phyloP scores from a whole-genome alignment of 2,888 invertebrate species.

The Uropetala carovei region DNA sequence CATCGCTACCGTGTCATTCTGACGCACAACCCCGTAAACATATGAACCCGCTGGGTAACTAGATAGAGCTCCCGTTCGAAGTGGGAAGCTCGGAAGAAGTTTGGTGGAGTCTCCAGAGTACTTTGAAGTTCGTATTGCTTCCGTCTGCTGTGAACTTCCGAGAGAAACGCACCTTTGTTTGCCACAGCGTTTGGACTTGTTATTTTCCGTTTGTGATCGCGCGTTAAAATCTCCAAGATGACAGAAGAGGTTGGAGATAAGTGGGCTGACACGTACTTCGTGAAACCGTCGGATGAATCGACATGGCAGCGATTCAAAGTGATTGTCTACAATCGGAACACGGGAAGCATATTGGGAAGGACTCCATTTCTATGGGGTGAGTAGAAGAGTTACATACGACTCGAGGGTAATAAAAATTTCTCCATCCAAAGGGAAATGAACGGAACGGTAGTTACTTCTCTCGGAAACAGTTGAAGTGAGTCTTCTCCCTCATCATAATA shows the following conservation, averaged over 20 bases:
- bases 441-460: background rate
- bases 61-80: background rate
- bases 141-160: background rate
- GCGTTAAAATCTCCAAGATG: background rate
- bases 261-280: conserved; percentile 27
- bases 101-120: background rate
- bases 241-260: background rate
- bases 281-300: conserved; percentile 25
- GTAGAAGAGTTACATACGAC: background rate
- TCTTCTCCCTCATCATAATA: background rate
- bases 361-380: conserved; percentile 53
- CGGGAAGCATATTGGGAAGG: conserved; percentile 41
- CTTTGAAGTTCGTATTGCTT: background rate
- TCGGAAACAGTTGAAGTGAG: background rate
- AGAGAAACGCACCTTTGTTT: background rate
- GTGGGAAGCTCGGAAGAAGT: background rate
- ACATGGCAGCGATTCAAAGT: background rate
- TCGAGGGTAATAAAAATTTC: background rate
- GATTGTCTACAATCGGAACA: conserved; percentile 7
- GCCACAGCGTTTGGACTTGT: background rate
- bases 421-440: background rate
- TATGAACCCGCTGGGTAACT: too few species aligned
- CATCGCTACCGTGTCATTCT: background rate
- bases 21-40: background rate
- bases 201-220: background rate